Base-by-base conservation (phyloP, 2,113 vertebrate species). In the Halichoeres trimaculatus region DNA sequence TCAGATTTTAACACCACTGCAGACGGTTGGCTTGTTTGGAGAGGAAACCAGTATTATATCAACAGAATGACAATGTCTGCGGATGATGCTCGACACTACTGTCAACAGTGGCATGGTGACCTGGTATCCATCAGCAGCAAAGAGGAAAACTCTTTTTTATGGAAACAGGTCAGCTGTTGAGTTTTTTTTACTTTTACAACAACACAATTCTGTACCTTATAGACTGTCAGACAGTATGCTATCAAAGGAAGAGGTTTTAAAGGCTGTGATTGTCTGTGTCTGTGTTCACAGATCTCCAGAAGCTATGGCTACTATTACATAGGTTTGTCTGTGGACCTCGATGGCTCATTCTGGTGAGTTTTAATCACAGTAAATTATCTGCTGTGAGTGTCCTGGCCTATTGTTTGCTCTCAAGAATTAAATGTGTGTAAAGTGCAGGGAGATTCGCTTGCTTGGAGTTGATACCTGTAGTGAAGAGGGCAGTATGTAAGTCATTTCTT, bases 71-170 rank as follows among this genome's bases (percentile, higher is more conserved):
- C 26, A 23, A 64, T 88, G 62, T 36, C 95, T 35, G 95, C 96
- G 94, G 94, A 97, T 10, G 87, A 94, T 0, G 96, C 94, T n/a
- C 93, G 95, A 5, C 81, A 78, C 11, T 96, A 90, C 87, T 99
- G 98, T 88, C 91, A 93, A 78, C 92, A 26, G 80, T 93, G 91
- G 45, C 96, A 95, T 35, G 95, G 95, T 9, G 96, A 99, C 79
- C 88, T 99, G 62, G 91, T 80, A 0, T 82, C 93, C 5, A 93
- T 99, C 76, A 91, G 54, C 45, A 94, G 88, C 72, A 95, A 95
- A 88, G 95, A 90, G 3, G 96, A 99, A 93, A 96, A 95, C 40
- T 68, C 82, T 59, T 97, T 98, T 86, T 24, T 99, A 20, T 96
- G 95, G 95, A 94, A 94, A 95, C 93, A 95, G 88, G 98, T 90